phyloP scores from a whole-genome alignment of 2,113 vertebrate genomes.

The Collichthys lucidus region DNA sequence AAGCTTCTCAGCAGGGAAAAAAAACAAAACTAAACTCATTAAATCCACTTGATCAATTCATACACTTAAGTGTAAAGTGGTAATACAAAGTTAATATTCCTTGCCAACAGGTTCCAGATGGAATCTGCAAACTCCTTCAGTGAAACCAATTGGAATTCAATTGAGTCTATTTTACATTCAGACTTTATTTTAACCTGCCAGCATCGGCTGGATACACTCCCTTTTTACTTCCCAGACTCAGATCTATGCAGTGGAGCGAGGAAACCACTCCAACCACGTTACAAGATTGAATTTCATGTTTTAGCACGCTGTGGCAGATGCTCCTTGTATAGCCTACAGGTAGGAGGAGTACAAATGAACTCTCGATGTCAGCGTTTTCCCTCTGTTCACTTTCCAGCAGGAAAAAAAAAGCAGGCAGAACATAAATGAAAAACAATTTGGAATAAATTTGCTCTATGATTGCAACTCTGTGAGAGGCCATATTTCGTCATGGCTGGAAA shows the following conservation, averaged over 20 bases:
- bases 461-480: constrained; percentile 30
- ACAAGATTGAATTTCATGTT: constrained; percentile 67
- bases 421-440: constrained; percentile 50
- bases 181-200: constrained; percentile 42
- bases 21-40: constrained; percentile 36
- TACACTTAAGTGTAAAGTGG: constrained; percentile 45
- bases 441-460: constrained; percentile 45
- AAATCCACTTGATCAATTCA: constrained; percentile 50
- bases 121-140: constrained; percentile 42
- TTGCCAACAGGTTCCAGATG: constrained; percentile 52
- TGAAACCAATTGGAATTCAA: constrained; percentile 56
- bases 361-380: constrained; percentile 34
- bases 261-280: constrained; percentile 47
- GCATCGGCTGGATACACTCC: constrained; percentile 10
- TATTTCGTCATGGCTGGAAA: constrained; percentile 22
- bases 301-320: constrained; percentile 55
- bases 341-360: constrained; percentile 41
- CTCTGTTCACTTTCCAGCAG: constrained; percentile 21
- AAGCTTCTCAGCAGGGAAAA: constrained; percentile 11
- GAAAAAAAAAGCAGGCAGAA: constrained; percentile 10
- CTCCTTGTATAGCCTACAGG: constrained; percentile 55
- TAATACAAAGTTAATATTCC: constrained; percentile 52
- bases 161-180: constrained; percentile 50
- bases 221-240: constrained; percentile 23
- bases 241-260: constrained; percentile 47